Percentiles rank a stretch among this genome's conserved stretches.
These are phyloP conservation scores for Planiliza haematocheilus DNA, from an alignment of 2,113 vertebrate genomes.

Conservation along the genomic window DNA sequence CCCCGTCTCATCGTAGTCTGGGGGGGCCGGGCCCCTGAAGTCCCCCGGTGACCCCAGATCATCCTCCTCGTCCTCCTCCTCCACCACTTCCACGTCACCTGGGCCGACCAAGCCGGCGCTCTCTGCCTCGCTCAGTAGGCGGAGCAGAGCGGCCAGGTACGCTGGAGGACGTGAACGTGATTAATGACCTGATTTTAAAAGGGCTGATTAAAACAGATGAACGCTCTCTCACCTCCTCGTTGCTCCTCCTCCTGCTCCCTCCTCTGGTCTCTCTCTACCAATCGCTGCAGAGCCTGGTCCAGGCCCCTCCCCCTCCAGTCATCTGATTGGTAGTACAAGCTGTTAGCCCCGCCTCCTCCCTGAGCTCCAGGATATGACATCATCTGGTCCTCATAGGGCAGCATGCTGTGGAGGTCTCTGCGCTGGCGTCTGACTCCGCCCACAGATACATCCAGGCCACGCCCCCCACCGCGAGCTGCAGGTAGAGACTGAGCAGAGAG, in stretches of 20 bases:
- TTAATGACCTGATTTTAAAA: too few species aligned
- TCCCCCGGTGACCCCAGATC: slow-evolving; percentile 66
- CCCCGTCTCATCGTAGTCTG: slow-evolving; percentile 84
- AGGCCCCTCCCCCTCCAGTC: slow-evolving; percentile 76
- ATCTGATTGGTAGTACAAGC: slow-evolving; percentile 77
- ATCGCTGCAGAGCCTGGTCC: slow-evolving; percentile 81
- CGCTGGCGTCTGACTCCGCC: slow-evolving; percentile 69
- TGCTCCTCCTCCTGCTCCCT: slow-evolving; percentile 74
- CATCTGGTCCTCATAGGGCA: slow-evolving; percentile 81
- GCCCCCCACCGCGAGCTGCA: slow-evolving; percentile 54
- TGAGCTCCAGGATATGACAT: slow-evolving; percentile 73
- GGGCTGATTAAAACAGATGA: too few species aligned
- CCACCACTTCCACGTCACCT: slow-evolving; percentile 48
- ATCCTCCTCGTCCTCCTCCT: slow-evolving; percentile 73
- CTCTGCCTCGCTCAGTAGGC: slow-evolving; percentile 78
- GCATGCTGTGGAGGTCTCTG: slow-evolving; percentile 72
- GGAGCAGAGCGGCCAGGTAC: slow-evolving; percentile 81
- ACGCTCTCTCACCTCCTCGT: slow-evolving; percentile 46
- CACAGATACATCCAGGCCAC: slow-evolving; percentile 52
- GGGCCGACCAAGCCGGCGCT: slow-evolving; percentile 54
- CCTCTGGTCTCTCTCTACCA: slow-evolving; percentile 84
- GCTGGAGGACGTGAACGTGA: slow-evolving; percentile 61
- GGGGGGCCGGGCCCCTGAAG: slow-evolving; percentile 65
- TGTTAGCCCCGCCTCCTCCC: slow-evolving; percentile 54
- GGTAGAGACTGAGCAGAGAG: slow-evolving; percentile 68